Evolutionary conservation across 2,888 invertebrate species (phyloP).

Genomic region (Seira musarum): DNA sequence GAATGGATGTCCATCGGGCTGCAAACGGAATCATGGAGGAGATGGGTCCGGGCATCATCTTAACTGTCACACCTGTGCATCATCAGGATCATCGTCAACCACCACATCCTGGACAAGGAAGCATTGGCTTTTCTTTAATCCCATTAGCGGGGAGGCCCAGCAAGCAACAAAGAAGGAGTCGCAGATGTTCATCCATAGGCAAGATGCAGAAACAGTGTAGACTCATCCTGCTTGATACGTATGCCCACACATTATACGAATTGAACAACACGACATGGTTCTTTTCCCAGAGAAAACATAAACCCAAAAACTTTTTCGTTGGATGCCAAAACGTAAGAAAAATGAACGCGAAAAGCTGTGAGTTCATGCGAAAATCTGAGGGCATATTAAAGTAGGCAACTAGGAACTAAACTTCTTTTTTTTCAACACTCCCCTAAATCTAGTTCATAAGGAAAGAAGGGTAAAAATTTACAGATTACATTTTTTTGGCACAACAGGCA

Average conservation of each 20-base stretch:
- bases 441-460: constrained; percentile 1
- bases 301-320: constrained; percentile 9
- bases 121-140: constrained; percentile 70
- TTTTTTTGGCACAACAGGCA: background rate
- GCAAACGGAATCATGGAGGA: constrained; percentile 43
- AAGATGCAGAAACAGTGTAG: constrained; percentile 69
- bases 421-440: constrained; percentile 2
- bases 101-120: constrained; percentile 62
- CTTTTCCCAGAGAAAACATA: background rate
- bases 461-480: background rate
- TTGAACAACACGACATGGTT: constrained; percentile 17
- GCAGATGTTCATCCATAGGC: constrained; percentile 68
- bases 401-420: background rate
- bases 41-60: constrained; percentile 31
- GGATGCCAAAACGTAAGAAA: constrained; percentile 21
- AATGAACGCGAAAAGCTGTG: background rate
- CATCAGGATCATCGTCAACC: constrained; percentile 30
- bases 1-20: constrained; percentile 51
- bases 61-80: constrained; percentile 52
- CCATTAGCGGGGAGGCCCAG: constrained; percentile 68
- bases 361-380: background rate
- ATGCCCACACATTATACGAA: no score
- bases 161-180: constrained; percentile 69
- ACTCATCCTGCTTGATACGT: no score
- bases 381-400: constrained; percentile 1